A percentile compares a stretch with the other conserved stretches of the same genome.
These are phyloP conservation scores for Latrodectus elegans DNA, from an alignment of 2,888 invertebrate genomes.

Conservation along the genomic window DNA sequence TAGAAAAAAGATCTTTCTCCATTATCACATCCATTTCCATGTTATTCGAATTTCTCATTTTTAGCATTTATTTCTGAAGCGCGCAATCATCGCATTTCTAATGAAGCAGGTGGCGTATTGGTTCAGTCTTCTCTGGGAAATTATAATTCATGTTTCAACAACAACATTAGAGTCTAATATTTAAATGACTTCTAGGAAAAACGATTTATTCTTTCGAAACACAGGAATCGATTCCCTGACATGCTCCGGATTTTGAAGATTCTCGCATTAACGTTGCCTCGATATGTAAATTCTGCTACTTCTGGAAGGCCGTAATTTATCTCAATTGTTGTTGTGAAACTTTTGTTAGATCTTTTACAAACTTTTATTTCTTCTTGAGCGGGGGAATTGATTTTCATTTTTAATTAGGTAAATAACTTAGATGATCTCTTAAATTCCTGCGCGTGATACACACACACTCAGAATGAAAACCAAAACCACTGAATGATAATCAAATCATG, in stretches of 20 bases:
- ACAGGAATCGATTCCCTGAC: conserved; percentile 22
- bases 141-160: conserved; percentile 43
- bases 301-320: not conserved
- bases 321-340: not conserved
- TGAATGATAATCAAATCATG: too few relatives aligned
- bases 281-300: conserved; percentile 26
- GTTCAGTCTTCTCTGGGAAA: conserved; percentile 48
- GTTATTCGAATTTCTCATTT: conserved; percentile 54
- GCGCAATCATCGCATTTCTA: conserved; percentile 46
- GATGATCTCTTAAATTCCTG: not conserved
- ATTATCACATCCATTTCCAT: conserved; percentile 64
- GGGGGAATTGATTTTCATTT: not conserved
- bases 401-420: not conserved
- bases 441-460: too few relatives aligned
- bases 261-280: not conserved
- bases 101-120: conserved; percentile 60
- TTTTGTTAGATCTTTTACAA: not conserved
- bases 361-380: not conserved
- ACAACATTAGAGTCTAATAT: conserved; percentile 38
- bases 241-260: not conserved
- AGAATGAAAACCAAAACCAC: too few relatives aligned
- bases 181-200: conserved; percentile 56
- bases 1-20: conserved; percentile 43
- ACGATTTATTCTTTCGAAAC: conserved; percentile 38
- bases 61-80: conserved; percentile 43